Conservation (phyloP, 2,113 vertebrate genomes). For the Scartelaos histophorus region DNA sequence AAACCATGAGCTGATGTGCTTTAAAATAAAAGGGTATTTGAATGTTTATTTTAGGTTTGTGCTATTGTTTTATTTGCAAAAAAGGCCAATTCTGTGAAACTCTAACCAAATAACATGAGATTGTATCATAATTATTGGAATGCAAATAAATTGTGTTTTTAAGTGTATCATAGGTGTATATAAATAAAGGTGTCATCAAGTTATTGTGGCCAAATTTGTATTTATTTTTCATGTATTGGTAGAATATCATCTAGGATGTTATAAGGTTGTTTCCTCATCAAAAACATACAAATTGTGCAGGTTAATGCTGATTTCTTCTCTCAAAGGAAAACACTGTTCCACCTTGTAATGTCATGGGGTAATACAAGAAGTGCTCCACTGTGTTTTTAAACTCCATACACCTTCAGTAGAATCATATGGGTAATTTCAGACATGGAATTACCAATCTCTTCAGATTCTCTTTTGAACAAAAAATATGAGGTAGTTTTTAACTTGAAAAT, state of each 20-base stretch:
- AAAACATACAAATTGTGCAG: too few species aligned
- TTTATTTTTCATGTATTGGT: neutral
- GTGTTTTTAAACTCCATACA: too few species aligned
- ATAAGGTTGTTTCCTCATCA: too few species aligned
- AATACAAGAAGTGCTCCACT: too few species aligned
- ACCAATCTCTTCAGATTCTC: too few species aligned
- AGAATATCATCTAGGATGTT: neutral
- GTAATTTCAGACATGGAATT: too few species aligned
- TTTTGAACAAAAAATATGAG: too few species aligned
- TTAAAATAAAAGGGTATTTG: conserved; percentile 56
- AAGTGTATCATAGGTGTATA: conserved; percentile 76
- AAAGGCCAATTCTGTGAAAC: conserved; percentile 66
- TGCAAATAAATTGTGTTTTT: conserved; percentile 71
- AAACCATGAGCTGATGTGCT: conserved; percentile 45
- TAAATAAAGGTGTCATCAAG: conserved; percentile 71
- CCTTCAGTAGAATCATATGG: too few species aligned
- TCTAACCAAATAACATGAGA: conserved; percentile 69
- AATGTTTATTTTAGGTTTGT: conserved; percentile 65
- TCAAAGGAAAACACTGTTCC: too few species aligned
- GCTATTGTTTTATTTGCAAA: conserved; percentile 64
- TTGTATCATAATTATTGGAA: conserved; percentile 67
- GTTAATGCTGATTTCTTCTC: too few species aligned
- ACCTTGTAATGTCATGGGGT: too few species aligned
- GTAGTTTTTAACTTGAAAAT: too few species aligned
- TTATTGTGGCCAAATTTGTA: conserved; percentile 25